Base-by-base conservation (phyloP, 2,888 invertebrate genomes). In the Anorthoa munda region DNA sequence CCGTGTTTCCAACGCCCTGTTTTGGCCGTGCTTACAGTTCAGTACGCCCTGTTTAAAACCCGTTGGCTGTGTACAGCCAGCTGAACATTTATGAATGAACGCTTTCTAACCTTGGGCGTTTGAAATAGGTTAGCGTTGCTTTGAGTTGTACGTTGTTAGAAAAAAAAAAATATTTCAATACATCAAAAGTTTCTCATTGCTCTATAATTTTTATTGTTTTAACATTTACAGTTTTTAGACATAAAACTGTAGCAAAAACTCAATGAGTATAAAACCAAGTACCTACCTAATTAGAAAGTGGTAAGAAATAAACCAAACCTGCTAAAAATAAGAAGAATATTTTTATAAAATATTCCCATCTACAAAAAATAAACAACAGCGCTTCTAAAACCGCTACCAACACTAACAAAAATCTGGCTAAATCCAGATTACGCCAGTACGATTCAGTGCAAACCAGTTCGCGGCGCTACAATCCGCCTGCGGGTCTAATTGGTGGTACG, bases 401-500 rank as follows among this genome's bases (percentile, higher is more conserved):
- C 15, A 9, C 11, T 21, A 45, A 53, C 21, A 58, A 77, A 65
- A 81, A 59, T 63, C 79, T 72, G 31, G 56, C 39, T 66, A 67
- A 61, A 78, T 72, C 71, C 51, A 69, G 59, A 75, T 82, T 75
- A 81, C 59, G 63, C 71, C 58, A 60, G 72, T 66, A 60, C 23
- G 21, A 70, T 48, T 46, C 61, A 64, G 58, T 21, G 56, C 58
- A 72, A 77, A 75, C 72, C 74, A 64, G 75, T 17, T 46, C 67
- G 66, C 51, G 76, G 68, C 59, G 79, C 70, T 63, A 77, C 83
- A 79, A 80, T 74, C 75, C 67, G 72, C 76, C 77, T 58, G 76
- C 73, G 72, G 53, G 77, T 83, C 63, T 86, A 86, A 86, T 85
- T 87, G 87, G 85, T 81, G 83, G 86, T 79, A 75, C 77, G 67